Evolutionary conservation across 2,888 invertebrate species (phyloP), one percentile per base, ranked within the genome.

Genomic region (Diadegma fenestrale): DNA sequence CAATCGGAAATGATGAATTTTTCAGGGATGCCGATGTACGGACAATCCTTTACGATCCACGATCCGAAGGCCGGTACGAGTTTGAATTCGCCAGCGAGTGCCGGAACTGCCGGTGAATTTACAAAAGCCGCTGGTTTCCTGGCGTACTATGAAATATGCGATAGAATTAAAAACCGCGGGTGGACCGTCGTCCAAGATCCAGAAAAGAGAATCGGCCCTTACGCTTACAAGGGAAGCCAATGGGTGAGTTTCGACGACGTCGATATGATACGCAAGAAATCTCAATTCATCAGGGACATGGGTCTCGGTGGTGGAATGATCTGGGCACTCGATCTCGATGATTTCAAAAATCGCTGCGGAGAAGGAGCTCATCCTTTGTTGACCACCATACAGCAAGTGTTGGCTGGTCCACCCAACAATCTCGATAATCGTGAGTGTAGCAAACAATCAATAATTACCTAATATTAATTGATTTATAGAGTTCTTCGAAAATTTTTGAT

Each of bases 201-300:
- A 0, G 94, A 96, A 72, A 95, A 96, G 17, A 95, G 97, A 69
- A 97, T 98, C 96, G 98, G 98, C 5, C 98, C 98, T 0, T 98
- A 97, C 89, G 97, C 98, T 0, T 97, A 96, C 91, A 97, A 97
- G 90, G 98, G 96, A 66, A 97, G 97, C 90, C 98, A 98, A 92
- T 99, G 98, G 98, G 98, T 98, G 26, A 97, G 98, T 2, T 99
- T 96, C 90, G 98, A 99, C 92, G 98, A 98, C 91, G 95, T 95
- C 10, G 96, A 96, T 45, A 98, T 97, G 94, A 96, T 98, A 63
- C 95, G 95, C 85, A 95, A 95, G 87, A 98, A 98, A 94, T 96
- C 97, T 0, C 96, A 97, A 89, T 96, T 96, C 90, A 96, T 98
- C 48, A 96, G 97, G 85, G 95, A 96, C 17, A 95, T 97, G 94